Percentiles rank a stretch among this genome's conserved stretches.
phyloP scores from a whole-genome alignment of 2,113 vertebrate genomes.

The Prunella himalayana region DNA sequence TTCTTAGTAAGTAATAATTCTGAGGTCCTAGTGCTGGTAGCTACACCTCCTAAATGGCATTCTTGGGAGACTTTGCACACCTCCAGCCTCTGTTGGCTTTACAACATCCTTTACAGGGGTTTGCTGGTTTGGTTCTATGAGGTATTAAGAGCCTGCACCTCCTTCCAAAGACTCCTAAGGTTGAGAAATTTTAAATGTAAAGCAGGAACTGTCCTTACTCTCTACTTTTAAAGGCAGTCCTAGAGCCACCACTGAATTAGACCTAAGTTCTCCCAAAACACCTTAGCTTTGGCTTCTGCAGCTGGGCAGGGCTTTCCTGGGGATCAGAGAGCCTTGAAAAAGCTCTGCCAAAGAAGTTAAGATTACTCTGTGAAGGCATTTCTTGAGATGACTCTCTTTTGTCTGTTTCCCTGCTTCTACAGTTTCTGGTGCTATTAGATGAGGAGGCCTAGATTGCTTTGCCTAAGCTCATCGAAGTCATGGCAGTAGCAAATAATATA shows the following conservation, averaged over 20 bases:
- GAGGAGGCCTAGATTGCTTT: not conserved
- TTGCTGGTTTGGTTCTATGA: not conserved
- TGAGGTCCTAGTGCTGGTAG: fast-evolving
- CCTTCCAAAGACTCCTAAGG: not conserved
- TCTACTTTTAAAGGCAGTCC: not conserved
- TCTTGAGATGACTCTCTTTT: not conserved
- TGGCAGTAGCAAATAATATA: not conserved
- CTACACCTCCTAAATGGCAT: not conserved
- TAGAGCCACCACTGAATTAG: not conserved
- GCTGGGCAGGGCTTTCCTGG: not conserved
- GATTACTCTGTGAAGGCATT: not conserved
- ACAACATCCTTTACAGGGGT: not conserved
- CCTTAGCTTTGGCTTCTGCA: not conserved
- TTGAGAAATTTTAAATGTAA: not conserved
- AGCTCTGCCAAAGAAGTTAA: not conserved
- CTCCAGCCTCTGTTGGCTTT: not conserved
- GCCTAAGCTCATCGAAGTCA: not conserved
- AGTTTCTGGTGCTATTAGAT: not conserved
- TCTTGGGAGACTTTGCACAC: not conserved
- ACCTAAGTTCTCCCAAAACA: not conserved
- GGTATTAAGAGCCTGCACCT: not conserved
- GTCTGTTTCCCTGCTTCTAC: not conserved
- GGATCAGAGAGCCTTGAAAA: not conserved
- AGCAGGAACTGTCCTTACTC: not conserved
- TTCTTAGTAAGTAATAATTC: not conserved